phyloP scores from a whole-genome alignment of 2,113 vertebrate species.

The Austrofundulus limnaeus region DNA sequence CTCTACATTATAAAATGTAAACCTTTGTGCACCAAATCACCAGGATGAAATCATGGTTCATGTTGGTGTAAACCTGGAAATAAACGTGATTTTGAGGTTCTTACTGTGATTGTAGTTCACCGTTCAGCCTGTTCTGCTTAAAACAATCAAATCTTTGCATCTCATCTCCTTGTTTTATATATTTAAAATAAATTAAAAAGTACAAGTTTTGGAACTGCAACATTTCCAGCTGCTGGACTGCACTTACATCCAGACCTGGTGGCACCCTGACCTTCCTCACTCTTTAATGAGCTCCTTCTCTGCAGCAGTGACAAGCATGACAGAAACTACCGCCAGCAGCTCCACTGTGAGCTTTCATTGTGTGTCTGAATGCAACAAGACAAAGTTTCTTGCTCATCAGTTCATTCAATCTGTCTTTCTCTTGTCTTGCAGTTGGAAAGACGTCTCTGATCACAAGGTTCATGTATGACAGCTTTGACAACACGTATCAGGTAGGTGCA shows the following conservation, averaged over 20 bases:
- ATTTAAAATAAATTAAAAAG: too few species aligned
- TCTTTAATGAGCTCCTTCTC: slow-evolving; percentile 68
- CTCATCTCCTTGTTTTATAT: too few species aligned
- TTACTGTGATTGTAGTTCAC: too few species aligned
- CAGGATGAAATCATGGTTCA: too few species aligned
- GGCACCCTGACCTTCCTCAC: slow-evolving; percentile 45
- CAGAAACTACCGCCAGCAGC: slow-evolving; percentile 15
- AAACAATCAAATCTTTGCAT: too few species aligned
- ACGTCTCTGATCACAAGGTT: slow-evolving; percentile 93
- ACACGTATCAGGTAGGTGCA: slow-evolving; percentile 88
- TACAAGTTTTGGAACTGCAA: neutral
- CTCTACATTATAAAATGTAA: too few species aligned
- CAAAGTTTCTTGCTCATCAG: slow-evolving; percentile 15
- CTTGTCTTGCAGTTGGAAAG: slow-evolving; percentile 88
- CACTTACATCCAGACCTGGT: slow-evolving; percentile 39
- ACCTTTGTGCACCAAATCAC: too few species aligned
- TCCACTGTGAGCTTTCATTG: neutral
- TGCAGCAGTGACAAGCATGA: slow-evolving; percentile 37
- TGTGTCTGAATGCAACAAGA: slow-evolving; percentile 12
- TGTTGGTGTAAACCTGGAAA: too few species aligned
- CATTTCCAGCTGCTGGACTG: slow-evolving; percentile 8
- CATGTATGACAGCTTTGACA: slow-evolving; percentile 97
- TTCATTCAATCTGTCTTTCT: slow-evolving; percentile 42
- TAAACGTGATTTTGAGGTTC: too few species aligned
- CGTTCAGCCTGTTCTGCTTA: too few species aligned